phyloP scores from a whole-genome alignment of 2,888 invertebrate genomes.

The Sminthurinus aureus region DNA sequence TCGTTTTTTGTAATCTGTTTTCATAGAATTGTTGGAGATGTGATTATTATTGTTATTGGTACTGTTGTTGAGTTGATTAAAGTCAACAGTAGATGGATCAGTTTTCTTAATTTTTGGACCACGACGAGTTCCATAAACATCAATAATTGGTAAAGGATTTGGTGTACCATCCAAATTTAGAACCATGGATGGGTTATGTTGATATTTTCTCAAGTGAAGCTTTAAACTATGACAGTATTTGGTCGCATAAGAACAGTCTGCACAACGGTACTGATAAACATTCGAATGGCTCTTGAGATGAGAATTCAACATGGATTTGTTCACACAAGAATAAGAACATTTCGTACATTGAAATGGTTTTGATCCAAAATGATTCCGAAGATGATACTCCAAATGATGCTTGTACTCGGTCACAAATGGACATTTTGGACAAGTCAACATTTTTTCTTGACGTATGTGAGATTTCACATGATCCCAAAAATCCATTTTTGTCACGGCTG shows the following conservation, averaged over 20 bases:
- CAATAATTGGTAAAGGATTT: constrained; percentile 86
- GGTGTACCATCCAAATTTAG: constrained; percentile 88
- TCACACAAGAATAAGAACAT: constrained; percentile 92
- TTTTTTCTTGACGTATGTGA: constrained; percentile 94
- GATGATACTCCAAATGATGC: constrained; percentile 97
- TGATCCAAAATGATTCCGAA: constrained; percentile 90
- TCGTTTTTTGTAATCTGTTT: background rate
- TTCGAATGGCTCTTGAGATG: constrained; percentile 67
- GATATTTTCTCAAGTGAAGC: constrained; percentile 89
- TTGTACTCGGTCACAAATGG: constrained; percentile 99
- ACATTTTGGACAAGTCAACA: constrained; percentile 88
- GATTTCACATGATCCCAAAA: constrained; percentile 90
- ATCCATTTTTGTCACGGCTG: constrained; percentile 85
- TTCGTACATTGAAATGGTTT: constrained; percentile 95
- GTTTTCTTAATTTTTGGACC: constrained; percentile 66
- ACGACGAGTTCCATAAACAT: constrained; percentile 87
- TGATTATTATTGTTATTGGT: background rate
- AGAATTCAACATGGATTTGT: constrained; percentile 98
- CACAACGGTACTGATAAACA: constrained; percentile 90
- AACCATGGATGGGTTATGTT: constrained; percentile 87
- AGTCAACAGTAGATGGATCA: constrained; percentile 43
- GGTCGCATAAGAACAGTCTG: constrained; percentile 93
- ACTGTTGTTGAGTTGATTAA: constrained; percentile 18
- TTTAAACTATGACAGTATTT: constrained; percentile 99
- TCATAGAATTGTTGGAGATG: constrained; percentile 12